Evolutionary conservation across 2,888 invertebrate genomes (phyloP).

Genomic region (Clanis bilineata): DNA sequence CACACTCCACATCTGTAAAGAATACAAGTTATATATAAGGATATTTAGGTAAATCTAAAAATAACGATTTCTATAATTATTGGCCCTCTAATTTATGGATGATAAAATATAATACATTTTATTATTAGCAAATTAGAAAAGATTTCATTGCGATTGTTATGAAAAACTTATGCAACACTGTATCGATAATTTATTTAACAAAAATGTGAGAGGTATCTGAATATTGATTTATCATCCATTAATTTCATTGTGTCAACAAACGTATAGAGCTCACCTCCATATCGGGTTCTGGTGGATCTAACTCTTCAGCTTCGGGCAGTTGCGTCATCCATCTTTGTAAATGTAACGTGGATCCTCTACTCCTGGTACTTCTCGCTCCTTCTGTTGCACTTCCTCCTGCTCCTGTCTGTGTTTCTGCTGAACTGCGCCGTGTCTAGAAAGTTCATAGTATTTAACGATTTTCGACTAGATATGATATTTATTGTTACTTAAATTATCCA

Average conservation of each 20-base stretch:
- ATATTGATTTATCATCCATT: too few relatives aligned
- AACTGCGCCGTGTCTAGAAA: slow-evolving; percentile 69
- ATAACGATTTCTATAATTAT: too few relatives aligned
- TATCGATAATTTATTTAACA: too few relatives aligned
- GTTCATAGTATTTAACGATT: background rate
- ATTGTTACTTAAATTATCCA: background rate
- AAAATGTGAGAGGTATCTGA: too few relatives aligned
- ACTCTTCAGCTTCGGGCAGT: slow-evolving; percentile 83
- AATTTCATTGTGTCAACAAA: too few relatives aligned
- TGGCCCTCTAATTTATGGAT: too few relatives aligned
- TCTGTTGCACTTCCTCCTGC: slow-evolving; percentile 65
- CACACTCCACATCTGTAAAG: slow-evolving; percentile 84
- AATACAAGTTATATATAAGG: background rate
- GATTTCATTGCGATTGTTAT: too few relatives aligned
- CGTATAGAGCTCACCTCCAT: slow-evolving; percentile 79
- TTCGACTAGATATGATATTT: too few relatives aligned
- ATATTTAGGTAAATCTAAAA: background rate
- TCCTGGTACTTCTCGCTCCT: slow-evolving; percentile 74
- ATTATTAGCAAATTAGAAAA: too few relatives aligned
- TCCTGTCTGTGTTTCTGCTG: slow-evolving; percentile 73
- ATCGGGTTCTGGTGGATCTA: slow-evolving; percentile 78
- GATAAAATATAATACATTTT: too few relatives aligned
- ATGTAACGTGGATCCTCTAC: slow-evolving; percentile 88
- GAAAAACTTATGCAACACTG: too few relatives aligned
- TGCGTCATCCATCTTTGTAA: slow-evolving; percentile 92